phyloP scores from a whole-genome alignment of 2,797 vertebrate species.

The Sebastes oblongus region DNA sequence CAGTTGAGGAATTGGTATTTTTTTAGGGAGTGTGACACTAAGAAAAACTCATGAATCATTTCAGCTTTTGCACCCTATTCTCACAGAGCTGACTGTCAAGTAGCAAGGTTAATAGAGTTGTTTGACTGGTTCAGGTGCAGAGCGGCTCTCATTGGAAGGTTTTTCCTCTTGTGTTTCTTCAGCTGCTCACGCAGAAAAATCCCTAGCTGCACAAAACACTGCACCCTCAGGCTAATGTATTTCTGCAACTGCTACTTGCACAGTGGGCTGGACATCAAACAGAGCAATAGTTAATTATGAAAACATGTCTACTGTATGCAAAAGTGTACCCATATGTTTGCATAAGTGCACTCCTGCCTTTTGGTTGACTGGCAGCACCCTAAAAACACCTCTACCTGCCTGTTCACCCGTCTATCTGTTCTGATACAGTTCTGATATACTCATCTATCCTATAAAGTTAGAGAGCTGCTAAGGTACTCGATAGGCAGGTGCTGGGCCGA shows the following conservation, averaged over 20 bases:
- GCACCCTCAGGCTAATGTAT: constrained; percentile 75
- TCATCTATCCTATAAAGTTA: not conserved
- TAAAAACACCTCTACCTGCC: not conserved
- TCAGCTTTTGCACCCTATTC: constrained; percentile 18
- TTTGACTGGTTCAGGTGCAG: constrained; percentile 59
- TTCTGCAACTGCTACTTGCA: constrained; percentile 52
- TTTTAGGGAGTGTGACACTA: not conserved
- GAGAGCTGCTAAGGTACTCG: not conserved
- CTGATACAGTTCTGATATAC: constrained; percentile 16
- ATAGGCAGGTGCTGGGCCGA: constrained; percentile 40
- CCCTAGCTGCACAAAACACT: constrained; percentile 62
- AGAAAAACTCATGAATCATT: constrained; percentile 15
- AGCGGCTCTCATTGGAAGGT: constrained; percentile 10
- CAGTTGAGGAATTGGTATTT: not conserved
- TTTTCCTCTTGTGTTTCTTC: constrained; percentile 10
- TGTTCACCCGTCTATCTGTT: constrained; percentile 1
- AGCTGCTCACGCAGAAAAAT: constrained; percentile 55
- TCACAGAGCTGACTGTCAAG: constrained; percentile 12
- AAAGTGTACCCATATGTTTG: constrained; percentile 47
- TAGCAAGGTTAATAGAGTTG: constrained; percentile 31
- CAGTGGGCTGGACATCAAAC: constrained; percentile 21
- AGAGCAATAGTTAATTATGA: constrained; percentile 23
- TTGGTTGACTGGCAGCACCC: constrained; percentile 20
- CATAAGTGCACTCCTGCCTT: constrained; percentile 21
- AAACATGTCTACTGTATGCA: constrained; percentile 55